Percentiles rank a stretch among this genome's conserved stretches.
Evolutionary conservation across 2,888 invertebrate species (phyloP).

Genomic region (Iselma pallidipennis): DNA sequence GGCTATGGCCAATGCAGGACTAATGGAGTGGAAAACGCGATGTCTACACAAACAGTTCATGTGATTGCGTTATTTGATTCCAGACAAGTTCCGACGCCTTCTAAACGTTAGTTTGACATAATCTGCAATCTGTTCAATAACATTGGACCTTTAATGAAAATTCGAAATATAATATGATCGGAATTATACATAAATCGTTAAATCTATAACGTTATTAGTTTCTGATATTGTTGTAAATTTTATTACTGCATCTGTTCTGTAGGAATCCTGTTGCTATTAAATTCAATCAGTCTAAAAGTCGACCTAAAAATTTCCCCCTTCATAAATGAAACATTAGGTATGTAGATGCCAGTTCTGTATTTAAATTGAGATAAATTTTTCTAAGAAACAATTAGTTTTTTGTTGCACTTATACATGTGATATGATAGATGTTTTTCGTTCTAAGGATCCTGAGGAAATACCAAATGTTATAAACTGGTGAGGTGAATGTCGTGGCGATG

Average conservation of each 20-base stretch:
- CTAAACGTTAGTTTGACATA: constrained; percentile 8
- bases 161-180: constrained; percentile 11
- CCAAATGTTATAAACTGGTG: background rate
- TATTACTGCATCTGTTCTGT: background rate
- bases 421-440: background rate
- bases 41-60: constrained; percentile 49
- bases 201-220: background rate
- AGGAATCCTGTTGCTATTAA: background rate
- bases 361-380: background rate
- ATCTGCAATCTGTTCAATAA: background rate
- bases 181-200: constrained; percentile 7
- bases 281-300: background rate
- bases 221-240: background rate
- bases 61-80: constrained; percentile 41
- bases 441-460: background rate
- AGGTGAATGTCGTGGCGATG: background rate
- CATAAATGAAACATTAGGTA: background rate
- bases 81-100: constrained; percentile 21
- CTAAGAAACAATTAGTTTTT: no score
- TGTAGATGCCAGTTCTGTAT: background rate
- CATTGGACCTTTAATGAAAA: constrained; percentile 8
- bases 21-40: constrained; percentile 52
- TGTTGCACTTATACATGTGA: background rate
- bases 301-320: background rate
- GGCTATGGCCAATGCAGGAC: constrained; percentile 41